Evolutionary conservation across 2,113 vertebrate genomes (phyloP), one percentile per base, ranked within the genome.

Genomic region (Pseudorasbora parva): DNA sequence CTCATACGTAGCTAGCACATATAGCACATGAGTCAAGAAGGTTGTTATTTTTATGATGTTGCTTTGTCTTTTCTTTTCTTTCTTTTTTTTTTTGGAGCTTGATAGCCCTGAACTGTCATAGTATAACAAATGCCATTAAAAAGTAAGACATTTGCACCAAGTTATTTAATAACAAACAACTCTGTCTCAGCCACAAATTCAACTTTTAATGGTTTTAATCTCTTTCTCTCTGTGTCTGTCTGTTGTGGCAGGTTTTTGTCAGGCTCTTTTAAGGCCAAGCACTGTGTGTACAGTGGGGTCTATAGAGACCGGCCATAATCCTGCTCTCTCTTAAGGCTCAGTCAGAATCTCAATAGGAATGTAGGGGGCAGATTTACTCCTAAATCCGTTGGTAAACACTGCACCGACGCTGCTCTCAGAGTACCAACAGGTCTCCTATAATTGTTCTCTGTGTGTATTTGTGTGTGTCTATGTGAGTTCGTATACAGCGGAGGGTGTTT

Each of bases 291-390:
- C 87, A 88, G 87, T 88, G 81, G 72, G 79, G 77, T 78, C 84
- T 88, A 85, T 88, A 81, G 84, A 85, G 81, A 49, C 84, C 54
- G 71, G 54, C 51, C 77, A 83, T 88, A 88, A 88, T 88, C 84
- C 84, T 71, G 77, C 77, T 81, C 71, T 88, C 80, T 88, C 84
- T 83, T 81, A 88, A 72, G 64, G 87, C 84, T 88, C 87, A 85
- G 87, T 85, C 76, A 83, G 83, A 87, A 88, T 83, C 85, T 88
- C 85, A 88, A 87, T 83, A 83, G 83, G 85, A 88, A 88, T 88
- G 83, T 85, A 85, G 84, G 82, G 64, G 60, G 81, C 85, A 88
- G 87, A 86, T 88, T 88, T 88, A 87, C 85, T 88, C 69, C 83
- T 68, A 88, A 88, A 87, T 88, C 87, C 87, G 37, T 87, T 51